phyloP scores from a whole-genome alignment of 2,888 invertebrate genomes.

The Cryptus viduatorius region DNA sequence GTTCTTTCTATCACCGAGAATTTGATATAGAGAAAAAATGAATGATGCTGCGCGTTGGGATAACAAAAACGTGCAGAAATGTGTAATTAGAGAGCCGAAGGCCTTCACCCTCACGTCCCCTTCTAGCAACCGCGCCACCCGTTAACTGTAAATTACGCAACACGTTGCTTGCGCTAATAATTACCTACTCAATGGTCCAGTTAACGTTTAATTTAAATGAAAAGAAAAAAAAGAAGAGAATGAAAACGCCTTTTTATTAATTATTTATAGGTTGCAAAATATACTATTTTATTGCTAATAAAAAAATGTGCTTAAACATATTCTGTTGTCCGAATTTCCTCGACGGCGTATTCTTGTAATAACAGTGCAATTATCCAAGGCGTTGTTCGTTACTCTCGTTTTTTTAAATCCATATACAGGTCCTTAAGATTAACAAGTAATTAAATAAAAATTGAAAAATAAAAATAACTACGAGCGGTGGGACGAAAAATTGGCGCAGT shows the following conservation, averaged over 20 bases:
- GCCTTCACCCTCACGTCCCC: conserved; percentile 6
- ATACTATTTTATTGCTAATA: conserved; percentile 83
- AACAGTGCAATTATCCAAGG: conserved; percentile 4
- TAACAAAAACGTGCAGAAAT: conserved; percentile 1
- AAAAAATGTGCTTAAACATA: conserved; percentile 77
- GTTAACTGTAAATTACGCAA: conserved; percentile 40
- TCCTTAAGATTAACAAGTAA: conserved; percentile 6
- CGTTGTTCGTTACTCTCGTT: conserved; percentile 13
- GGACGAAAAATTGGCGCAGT: conserved; percentile 24
- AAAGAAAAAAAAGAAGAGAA: conserved; percentile 19
- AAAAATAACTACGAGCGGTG: conserved; percentile 24
- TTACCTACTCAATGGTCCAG: conserved; percentile 43
- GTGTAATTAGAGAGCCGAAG: conserved; percentile 54
- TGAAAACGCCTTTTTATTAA: conserved; percentile 76
- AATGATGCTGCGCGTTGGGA: conserved; percentile 22
- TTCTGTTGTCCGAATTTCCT: background rate
- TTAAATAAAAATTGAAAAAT: conserved; percentile 24
- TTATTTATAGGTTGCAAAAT: conserved; percentile 84
- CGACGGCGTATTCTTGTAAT: background rate
- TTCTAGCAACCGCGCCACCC: conserved; percentile 9
- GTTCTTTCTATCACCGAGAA: background rate
- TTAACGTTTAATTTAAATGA: conserved; percentile 58
- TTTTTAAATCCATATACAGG: background rate
- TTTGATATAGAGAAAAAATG: background rate
- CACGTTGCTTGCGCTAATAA: conserved; percentile 41